Evolutionary conservation across 2,888 invertebrate genomes (phyloP), one percentile per base, ranked within the genome.

Genomic region (Steinernema hermaphroditum): DNA sequence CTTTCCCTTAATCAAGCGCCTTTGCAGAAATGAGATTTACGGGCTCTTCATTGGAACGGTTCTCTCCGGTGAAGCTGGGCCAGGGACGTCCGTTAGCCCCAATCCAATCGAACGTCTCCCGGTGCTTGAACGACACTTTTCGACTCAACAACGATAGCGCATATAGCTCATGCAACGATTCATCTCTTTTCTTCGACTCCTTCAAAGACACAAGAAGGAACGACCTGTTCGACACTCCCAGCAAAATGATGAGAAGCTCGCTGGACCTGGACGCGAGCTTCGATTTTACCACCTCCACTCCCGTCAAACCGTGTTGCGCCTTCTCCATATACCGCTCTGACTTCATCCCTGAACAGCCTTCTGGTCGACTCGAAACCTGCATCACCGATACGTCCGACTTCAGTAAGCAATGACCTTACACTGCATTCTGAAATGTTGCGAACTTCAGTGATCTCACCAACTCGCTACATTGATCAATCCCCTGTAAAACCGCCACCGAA

Each of bases 261-360:
- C 37, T 37, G 12, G 32, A 62, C 16, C 29, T 9, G 29, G 6
- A 37, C 37, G 8, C 16, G 16, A 34, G 62, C 62, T 62, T 29
- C 32, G 62, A 62, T 19, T 62, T 62, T 32, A 16, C 29, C 12
- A 62, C 62, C 16, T 62, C 62, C 27, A 62, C 62, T 1, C 62
- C 62, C 6, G 62, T 62, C 14, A 62, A 62, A 32, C 2, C 62
- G 12, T 46, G 9, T 6, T 27, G 62, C n/a, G 32, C 27, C 6
- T 62, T 62, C 34, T 16, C 62, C 27, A 34, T 62, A 8, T 62
- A 16, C 62, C 62, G 62, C 12, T 32, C 29, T 12, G 29, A 34
- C 62, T 62, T 27, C 19, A 62, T 62, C n/a, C 29, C 62, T 2
- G 62, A 62, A 62, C 62, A 62, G 62, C 62, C 62, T 9, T 62